Evolutionary conservation across 2,113 vertebrate genomes (phyloP), one percentile per base, ranked within the genome.

Genomic region (Proteles cristata): DNA sequence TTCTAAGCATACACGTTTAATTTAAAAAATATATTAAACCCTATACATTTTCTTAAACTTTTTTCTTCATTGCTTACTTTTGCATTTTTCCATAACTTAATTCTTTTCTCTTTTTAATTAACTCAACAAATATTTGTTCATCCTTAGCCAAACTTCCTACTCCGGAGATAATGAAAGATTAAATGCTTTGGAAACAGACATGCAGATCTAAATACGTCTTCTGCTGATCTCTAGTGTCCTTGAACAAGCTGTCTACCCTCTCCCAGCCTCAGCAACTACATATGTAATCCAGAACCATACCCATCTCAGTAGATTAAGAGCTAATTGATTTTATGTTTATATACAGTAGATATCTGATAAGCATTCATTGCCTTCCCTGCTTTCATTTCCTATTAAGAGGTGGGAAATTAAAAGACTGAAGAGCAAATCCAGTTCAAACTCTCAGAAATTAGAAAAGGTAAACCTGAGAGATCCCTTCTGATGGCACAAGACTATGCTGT

Each of bases 11-110:
- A 43, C 5, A 86, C 11, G 48, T 71, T 90, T 69, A 45, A 5
- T 77, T 91, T 48, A 25, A 45, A 26, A 28, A 76, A 76, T 28
- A 28, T 71, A 94, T 88, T 88, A 87, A 93, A 76, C 8, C 35
- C 35, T 45, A 77, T 33, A 69, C 87, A 33, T 35, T 71, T 79
- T 91, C 55, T 88, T 87, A 25, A 53, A 43, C 69, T 74, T 63
- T 88, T 71, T 95, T 74, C 79, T 68, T 25, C 93, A 73, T 81
- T 87, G 39, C 5, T 90, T 86, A 43, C 26, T 97, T 93, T 66
- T 68, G 11, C 71, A 43, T 53, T 88, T 96, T 33, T 83, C 5
- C 1, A 55, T 33, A 69, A 74, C 45, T 92, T 81, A 82, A 88
- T 45, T 69, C 16, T 79, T 90, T 88, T 33, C 68, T 15, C 79